phyloP scores from a whole-genome alignment of 2,888 invertebrate genomes.

The Clanis bilineata region DNA sequence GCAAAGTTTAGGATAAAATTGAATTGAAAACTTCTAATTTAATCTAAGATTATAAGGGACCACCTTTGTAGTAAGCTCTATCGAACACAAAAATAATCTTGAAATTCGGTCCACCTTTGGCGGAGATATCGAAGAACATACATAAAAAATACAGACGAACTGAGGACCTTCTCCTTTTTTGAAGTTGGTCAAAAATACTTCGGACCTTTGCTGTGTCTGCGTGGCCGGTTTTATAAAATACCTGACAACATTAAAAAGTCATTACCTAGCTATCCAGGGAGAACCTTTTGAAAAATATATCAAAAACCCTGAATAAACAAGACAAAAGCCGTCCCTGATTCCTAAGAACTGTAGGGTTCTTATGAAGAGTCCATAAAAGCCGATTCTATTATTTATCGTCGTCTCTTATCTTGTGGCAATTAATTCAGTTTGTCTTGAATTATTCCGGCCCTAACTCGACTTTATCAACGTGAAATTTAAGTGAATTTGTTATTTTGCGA shows the following conservation, averaged over 20 bases:
- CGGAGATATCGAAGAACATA: no score
- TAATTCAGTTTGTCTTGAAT: conserved; percentile 53
- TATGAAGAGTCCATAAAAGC: conserved; percentile 17
- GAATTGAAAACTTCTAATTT: no score
- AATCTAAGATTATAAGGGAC: no score
- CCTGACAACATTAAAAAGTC: neutral
- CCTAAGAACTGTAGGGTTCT: conserved; percentile 16
- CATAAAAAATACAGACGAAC: no score
- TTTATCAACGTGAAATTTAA: conserved; percentile 49
- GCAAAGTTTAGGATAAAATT: no score
- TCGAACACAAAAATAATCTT: no score
- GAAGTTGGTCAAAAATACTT: no score
- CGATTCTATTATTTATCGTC: conserved; percentile 47
- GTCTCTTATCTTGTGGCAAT: conserved; percentile 54
- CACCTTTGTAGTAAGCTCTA: no score
- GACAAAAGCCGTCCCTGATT: conserved; percentile 6
- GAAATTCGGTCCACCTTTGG: no score
- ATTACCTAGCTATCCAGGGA: neutral
- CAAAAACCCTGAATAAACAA: conserved; percentile 1
- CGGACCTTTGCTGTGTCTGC: no score
- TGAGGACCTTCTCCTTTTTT: no score
- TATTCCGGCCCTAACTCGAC: conserved; percentile 42
- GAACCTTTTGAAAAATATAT: neutral
- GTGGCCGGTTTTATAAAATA: neutral
- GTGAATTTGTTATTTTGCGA: conserved; percentile 39